Conservation (phyloP, 2,888 invertebrate species). For the Pandemis corylana region DNA sequence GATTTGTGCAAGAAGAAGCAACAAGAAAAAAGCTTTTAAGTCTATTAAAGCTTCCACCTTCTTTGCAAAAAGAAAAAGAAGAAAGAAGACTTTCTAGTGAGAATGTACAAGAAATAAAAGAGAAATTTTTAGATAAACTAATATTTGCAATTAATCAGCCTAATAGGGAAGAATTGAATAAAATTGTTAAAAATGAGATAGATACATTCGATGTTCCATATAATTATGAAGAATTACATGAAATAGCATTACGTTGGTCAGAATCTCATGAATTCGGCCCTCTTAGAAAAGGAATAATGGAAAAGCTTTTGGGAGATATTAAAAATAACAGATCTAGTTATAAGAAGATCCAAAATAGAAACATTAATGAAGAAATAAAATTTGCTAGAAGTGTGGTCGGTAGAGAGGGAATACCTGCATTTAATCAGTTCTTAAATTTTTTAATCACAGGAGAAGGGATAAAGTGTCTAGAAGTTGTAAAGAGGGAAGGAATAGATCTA, state of each 20-base stretch:
- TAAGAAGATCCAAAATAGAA: neutral
- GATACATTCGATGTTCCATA: neutral
- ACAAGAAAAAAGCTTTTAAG: conserved; percentile 41
- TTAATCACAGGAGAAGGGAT: neutral
- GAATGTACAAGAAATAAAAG: neutral
- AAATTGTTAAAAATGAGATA: neutral
- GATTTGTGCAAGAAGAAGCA: neutral
- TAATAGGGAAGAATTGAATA: neutral
- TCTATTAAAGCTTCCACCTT: conserved; percentile 46
- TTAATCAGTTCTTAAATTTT: neutral
- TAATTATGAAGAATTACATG: conserved; percentile 49
- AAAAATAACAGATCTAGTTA: neutral
- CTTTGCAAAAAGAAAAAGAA: conserved; percentile 23
- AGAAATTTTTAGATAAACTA: conserved; percentile 44
- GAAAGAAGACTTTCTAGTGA: neutral
- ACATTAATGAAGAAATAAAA: conserved; percentile 42
- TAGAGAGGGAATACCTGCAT: neutral
- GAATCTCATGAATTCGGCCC: conserved; percentile 51
- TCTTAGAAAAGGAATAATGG: conserved; percentile 47
- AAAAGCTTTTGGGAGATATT: conserved; percentile 49
- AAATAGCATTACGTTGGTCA: conserved; percentile 54
- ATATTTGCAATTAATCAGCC: conserved; percentile 13
- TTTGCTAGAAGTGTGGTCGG: neutral
- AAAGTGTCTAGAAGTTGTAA: neutral
- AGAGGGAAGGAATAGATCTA: neutral